These are phyloP conservation scores for Amblyopsis hoosieri DNA, from an alignment of 2,797 vertebrate genomes.

Conservation along the genomic window DNA sequence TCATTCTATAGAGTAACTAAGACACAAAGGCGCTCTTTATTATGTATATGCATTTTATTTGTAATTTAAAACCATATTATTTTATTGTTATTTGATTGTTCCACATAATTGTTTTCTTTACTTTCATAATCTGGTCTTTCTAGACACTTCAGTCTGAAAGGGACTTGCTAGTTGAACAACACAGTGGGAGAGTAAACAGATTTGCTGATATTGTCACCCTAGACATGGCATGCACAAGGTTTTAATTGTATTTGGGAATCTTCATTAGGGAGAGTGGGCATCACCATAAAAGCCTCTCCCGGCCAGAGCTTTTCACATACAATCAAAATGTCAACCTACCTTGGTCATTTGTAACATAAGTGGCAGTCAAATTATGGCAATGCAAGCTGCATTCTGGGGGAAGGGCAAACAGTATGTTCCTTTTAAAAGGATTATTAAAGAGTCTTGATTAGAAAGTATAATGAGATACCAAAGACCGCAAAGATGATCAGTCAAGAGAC, in stretches of 20 bases:
- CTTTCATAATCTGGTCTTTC: constrained; percentile 52
- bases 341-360: constrained; percentile 98
- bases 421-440: constrained; percentile 85
- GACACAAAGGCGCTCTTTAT: constrained; percentile 61
- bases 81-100: constrained; percentile 47
- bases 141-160: constrained; percentile 53
- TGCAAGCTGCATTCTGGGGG: constrained; percentile 85
- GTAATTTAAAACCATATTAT: constrained; percentile 66
- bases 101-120: constrained; percentile 67
- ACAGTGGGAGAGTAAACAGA: constrained; percentile 39
- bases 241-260: constrained; percentile 90
- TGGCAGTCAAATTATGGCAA: constrained; percentile 89
- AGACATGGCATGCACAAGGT: constrained; percentile 82
- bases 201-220: constrained; percentile 81
- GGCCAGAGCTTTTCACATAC: constrained; percentile 82
- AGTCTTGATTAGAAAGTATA: constrained; percentile 93
- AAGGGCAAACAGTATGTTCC: constrained; percentile 86
- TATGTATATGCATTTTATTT: constrained; percentile 62
- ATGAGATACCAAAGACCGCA: constrained; percentile 88
- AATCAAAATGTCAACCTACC: constrained; percentile 91
- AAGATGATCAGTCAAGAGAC: constrained; percentile 85
- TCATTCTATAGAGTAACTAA: constrained; percentile 63
- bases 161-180: constrained; percentile 33
- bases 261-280: constrained; percentile 86
- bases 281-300: constrained; percentile 84